These are phyloP conservation scores for Trididemnum clinides DNA, from an alignment of 23 tunicate species.

Conservation along the genomic window DNA sequence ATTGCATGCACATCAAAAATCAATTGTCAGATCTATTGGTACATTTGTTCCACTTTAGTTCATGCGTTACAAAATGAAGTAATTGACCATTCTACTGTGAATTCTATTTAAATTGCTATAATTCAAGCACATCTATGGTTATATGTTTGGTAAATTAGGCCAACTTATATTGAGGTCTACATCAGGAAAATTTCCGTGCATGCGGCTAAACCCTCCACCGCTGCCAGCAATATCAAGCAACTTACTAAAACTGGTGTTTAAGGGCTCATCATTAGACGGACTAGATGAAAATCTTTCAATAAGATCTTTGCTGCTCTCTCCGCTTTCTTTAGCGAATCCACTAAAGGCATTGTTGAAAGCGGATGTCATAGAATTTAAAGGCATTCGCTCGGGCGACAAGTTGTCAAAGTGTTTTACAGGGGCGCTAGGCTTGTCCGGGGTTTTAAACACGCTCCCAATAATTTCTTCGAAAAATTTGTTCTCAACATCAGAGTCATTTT, in stretches of 20 bases:
- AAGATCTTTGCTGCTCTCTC: background rate
- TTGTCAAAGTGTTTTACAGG: constrained; percentile 50
- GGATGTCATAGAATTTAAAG: constrained; percentile 7
- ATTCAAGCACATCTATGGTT: too few relatives aligned
- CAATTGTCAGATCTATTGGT: too few relatives aligned
- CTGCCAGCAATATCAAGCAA: constrained; percentile 66
- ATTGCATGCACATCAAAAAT: too few relatives aligned
- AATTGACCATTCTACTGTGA: too few relatives aligned
- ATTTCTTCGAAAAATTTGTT: constrained; percentile 46
- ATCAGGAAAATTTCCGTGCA: constrained; percentile 42
- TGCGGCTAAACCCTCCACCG: constrained; percentile 47
- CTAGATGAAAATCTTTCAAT: background rate
- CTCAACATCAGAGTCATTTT: background rate
- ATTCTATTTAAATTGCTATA: too few relatives aligned
- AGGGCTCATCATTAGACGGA: constrained; percentile 38
- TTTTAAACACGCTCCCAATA: constrained; percentile 61
- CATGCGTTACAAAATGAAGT: too few relatives aligned
- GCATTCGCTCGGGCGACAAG: constrained; percentile 29
- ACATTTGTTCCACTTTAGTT: too few relatives aligned
- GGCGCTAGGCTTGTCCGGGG: constrained; percentile 46
- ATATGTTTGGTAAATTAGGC: constrained; percentile 40
- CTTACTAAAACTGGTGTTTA: constrained; percentile 78
- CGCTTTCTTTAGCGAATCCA: background rate
- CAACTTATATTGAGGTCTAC: constrained; percentile 52
- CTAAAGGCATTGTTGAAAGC: background rate